These are phyloP conservation scores for Achroia grisella DNA, from an alignment of 1,140 invertebrate genomes.

Conservation along the genomic window DNA sequence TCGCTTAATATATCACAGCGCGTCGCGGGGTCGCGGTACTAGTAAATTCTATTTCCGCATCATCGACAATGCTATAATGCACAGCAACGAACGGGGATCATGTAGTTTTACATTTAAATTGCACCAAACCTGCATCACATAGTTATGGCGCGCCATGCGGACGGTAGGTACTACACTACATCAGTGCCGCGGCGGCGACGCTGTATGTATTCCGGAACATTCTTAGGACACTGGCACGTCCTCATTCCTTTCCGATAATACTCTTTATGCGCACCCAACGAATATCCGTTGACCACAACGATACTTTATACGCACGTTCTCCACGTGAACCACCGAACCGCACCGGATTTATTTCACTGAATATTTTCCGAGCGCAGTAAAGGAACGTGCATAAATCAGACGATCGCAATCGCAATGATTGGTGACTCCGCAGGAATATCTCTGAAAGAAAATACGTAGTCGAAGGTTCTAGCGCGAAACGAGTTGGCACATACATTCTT, in stretches of 20 bases:
- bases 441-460: constrained; percentile 13
- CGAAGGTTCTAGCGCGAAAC: constrained; percentile 12
- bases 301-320: constrained; percentile 25
- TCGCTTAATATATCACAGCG: constrained; percentile 31
- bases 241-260: constrained; percentile 27
- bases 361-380: constrained; percentile 22
- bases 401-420: constrained; percentile 24
- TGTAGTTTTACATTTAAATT: constrained; percentile 42
- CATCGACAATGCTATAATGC: constrained; percentile 35
- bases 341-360: constrained; percentile 38
- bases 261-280: constrained; percentile 22
- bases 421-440: constrained; percentile 20
- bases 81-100: constrained; percentile 10
- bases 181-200: constrained; percentile 17
- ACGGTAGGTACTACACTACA: constrained; percentile 24
- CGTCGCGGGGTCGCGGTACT: constrained; percentile 31
- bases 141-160: constrained; percentile 28
- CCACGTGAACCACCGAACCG: constrained; percentile 22
- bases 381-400: constrained; percentile 27
- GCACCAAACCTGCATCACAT: constrained; percentile 15
- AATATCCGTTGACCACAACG: constrained; percentile 25
- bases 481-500: constrained; percentile 29
- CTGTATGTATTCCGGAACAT: constrained; percentile 30
- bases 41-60: constrained; percentile 61
- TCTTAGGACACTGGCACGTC: constrained; percentile 24